Conservation (phyloP, 2,888 invertebrate species). For the Eumacrocentrus americanus region DNA sequence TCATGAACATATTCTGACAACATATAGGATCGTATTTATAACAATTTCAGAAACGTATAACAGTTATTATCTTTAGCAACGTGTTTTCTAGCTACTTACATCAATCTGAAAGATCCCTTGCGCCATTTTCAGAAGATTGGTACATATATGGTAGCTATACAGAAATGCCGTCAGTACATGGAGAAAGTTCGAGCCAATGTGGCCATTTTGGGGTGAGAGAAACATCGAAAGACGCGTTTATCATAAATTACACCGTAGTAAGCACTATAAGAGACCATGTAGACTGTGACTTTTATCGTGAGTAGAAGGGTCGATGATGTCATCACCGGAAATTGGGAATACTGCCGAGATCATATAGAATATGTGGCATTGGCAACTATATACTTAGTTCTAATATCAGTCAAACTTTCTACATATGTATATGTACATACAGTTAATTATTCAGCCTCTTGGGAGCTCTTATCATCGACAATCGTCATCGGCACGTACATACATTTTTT, state of each 20-base stretch:
- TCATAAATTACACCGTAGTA: constrained; percentile 19
- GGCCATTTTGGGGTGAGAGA: not conserved
- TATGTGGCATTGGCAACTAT: no score
- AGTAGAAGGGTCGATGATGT: constrained; percentile 4
- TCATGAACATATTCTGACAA: constrained; percentile 19
- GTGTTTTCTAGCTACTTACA: constrained; percentile 3
- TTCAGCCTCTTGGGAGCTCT: no score
- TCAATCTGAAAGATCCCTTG: constrained; percentile 1
- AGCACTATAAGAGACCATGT: constrained; percentile 3
- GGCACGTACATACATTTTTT: no score
- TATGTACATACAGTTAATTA: no score
- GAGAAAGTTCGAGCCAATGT: constrained; percentile 22
- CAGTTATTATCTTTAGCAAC: not conserved
- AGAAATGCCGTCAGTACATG: constrained; percentile 14
- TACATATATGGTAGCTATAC: constrained; percentile 14
- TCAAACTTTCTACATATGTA: no score
- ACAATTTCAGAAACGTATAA: constrained; percentile 6
- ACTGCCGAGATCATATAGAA: not conserved
- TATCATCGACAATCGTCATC: no score
- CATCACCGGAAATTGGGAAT: constrained; percentile 22
- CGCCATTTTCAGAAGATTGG: constrained; percentile 21
- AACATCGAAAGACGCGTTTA: constrained; percentile 6
- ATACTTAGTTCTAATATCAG: no score
- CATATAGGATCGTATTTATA: constrained; percentile 22
- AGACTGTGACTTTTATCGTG: constrained; percentile 23